Base-by-base conservation (phyloP, 1,140 invertebrate species). In the Drosophila watanabei region DNA sequence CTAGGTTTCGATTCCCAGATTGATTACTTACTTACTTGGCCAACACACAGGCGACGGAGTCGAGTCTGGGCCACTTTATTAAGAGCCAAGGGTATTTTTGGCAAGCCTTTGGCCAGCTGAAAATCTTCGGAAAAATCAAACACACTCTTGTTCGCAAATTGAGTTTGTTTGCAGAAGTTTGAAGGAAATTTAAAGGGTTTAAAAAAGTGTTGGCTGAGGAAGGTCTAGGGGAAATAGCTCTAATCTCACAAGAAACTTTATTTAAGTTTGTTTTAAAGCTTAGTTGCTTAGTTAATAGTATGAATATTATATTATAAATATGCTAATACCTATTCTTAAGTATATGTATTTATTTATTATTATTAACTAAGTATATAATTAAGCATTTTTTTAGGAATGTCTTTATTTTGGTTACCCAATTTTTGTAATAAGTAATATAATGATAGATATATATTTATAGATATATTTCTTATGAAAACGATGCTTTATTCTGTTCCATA, bases 1-100 rank as follows among this genome's bases (percentile, higher is more conserved):
- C 18, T 0, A 20, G 28, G 6, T 16, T 6, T 37, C 13, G 24
- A 37, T 66, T 35, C 20, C n/a, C 4, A 16, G 59, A 30, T 24
- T 39, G 35, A 33, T 66, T 39, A 41, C 65, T 28, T 28, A 63
- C 8, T 46, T 46, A 66, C 61, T 45, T 35, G 6, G 49, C 51
- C 28, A 35, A 11, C 7, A 30, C 24, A 24, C 6, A 18, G 37
- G 16, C 9, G 14, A 8, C 24, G 3, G 24, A 54, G 14, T 16
- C 14, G 11, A 43, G 20, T 39, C 14, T 24, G 33, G 33, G 46
- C 16, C 59, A 58, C 61, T 63, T 59, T 28, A 59, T 63, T 39
- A 30, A 13, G 6, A 18, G 30, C n/a, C 49, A 33, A 18, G 30
- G 30, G 30, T 20, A 11, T n/a, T 52, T 52, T 52, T 18, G 49